phyloP scores from a whole-genome alignment of 2,797 vertebrate genomes.

The Cynodonichthys magdalenae region DNA sequence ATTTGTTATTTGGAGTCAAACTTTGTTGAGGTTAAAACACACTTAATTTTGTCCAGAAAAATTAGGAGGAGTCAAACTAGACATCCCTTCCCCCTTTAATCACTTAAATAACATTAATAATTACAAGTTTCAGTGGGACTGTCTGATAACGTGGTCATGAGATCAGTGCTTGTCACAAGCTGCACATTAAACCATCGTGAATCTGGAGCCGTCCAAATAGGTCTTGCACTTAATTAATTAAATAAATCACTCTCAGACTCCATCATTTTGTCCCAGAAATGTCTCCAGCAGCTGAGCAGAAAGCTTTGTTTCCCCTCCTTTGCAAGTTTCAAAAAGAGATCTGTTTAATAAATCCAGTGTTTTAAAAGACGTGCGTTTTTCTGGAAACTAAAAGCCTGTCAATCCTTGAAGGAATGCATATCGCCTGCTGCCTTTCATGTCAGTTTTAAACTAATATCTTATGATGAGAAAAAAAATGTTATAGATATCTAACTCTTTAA shows the following conservation, averaged over 20 bases:
- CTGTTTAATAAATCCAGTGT: conserved; percentile 10
- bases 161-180: conserved; percentile 61
- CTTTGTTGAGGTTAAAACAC: conserved; percentile 23
- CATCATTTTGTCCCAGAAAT: conserved; percentile 57
- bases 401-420: too few relatives aligned
- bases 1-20: conserved; percentile 38
- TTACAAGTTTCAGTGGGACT: conserved; percentile 65
- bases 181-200: conserved; percentile 65
- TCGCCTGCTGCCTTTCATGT: too few relatives aligned
- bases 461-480: too few relatives aligned
- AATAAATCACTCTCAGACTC: conserved; percentile 51
- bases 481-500: too few relatives aligned
- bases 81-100: conserved; percentile 51
- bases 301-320: conserved; percentile 19
- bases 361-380: conserved; percentile 1
- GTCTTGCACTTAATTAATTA: conserved; percentile 72
- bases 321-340: conserved; percentile 8
- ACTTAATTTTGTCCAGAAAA: conserved; percentile 14
- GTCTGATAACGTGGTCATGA: conserved; percentile 49
- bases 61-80: conserved; percentile 46
- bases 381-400: neutral
- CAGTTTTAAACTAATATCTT: too few relatives aligned
- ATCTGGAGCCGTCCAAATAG: conserved; percentile 53
- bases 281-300: conserved; percentile 31
- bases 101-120: conserved; percentile 77